Evolutionary conservation across 2,888 invertebrate genomes (phyloP).

Genomic region (Endotricha flammealis): DNA sequence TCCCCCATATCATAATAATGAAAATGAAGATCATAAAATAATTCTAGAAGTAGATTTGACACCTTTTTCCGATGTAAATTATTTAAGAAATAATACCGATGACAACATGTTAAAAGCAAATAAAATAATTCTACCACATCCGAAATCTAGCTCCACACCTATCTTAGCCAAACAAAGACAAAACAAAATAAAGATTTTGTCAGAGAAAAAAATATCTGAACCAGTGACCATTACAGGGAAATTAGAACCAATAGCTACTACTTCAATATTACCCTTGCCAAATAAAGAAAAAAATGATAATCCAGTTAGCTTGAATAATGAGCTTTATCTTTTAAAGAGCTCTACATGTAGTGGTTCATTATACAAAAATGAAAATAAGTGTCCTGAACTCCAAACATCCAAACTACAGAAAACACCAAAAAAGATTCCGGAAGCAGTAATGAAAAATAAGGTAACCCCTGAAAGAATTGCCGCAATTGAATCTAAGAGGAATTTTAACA

Average conservation of each 20-base stretch:
- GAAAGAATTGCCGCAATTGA: constrained; percentile 57
- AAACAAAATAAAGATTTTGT: constrained; percentile 50
- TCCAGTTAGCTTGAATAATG: too few species aligned
- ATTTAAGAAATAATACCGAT: neutral
- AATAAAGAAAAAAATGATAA: constrained; percentile 19
- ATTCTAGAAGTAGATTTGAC: neutral
- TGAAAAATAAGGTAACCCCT: constrained; percentile 44
- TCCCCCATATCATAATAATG: constrained; percentile 14
- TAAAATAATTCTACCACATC: neutral
- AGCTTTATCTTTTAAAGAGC: too few species aligned
- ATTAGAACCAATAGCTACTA: constrained; percentile 45
- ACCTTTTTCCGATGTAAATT: neutral
- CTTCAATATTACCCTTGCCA: constrained; percentile 34
- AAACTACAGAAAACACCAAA: too few species aligned
- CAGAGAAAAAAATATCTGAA: constrained; percentile 47
- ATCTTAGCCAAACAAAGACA: constrained; percentile 12
- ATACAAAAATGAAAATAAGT: too few species aligned
- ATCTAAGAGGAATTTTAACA: constrained; percentile 63
- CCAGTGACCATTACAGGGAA: constrained; percentile 36
- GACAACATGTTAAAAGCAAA: neutral
- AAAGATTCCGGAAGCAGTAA: too few species aligned
- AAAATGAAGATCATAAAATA: constrained; percentile 1
- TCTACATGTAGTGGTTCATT: too few species aligned
- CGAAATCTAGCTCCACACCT: neutral
- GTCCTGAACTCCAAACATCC: too few species aligned